phyloP scores from a whole-genome alignment of 2,888 invertebrate species.

The Oscheius myriophilus region DNA sequence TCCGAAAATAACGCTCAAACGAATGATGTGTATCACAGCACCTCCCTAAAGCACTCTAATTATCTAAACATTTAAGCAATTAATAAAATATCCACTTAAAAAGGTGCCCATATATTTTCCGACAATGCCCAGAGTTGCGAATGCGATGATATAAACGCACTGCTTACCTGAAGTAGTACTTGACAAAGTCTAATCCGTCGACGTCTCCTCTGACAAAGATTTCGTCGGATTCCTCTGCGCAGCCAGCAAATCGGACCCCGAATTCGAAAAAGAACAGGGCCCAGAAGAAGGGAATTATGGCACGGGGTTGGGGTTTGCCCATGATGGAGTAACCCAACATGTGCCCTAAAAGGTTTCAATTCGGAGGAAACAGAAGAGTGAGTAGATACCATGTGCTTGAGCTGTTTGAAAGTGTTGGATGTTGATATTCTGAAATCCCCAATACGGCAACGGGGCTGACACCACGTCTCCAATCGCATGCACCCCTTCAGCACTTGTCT shows the following conservation, averaged over 20 bases:
- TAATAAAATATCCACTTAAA: too few species aligned
- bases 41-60: too few species aligned
- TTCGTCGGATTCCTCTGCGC: slow-evolving; percentile 76
- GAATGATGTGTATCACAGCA: too few species aligned
- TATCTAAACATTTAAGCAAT: too few species aligned
- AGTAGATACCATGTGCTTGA: slow-evolving; percentile 89
- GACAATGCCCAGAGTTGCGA: too few species aligned
- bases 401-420: slow-evolving; percentile 92
- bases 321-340: slow-evolving; percentile 75
- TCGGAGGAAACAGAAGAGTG: too few species aligned
- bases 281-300: slow-evolving; percentile 91
- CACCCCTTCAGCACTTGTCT: slow-evolving; percentile 82
- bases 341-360: slow-evolving; percentile 49
- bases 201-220: slow-evolving; percentile 82
- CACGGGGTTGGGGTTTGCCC: slow-evolving; percentile 73
- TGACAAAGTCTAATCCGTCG: slow-evolving; percentile 72
- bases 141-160: too few species aligned
- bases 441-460: slow-evolving; percentile 83
- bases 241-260: slow-evolving; percentile 82
- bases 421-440: slow-evolving; percentile 74
- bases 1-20: too few species aligned
- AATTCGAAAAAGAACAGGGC: slow-evolving; percentile 86
- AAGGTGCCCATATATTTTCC: too few species aligned
- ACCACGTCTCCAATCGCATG: slow-evolving; percentile 94
- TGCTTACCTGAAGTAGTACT: slow-evolving; percentile 71